phyloP scores from a whole-genome alignment of 2,888 invertebrate genomes.

The Orthosia gracilis region DNA sequence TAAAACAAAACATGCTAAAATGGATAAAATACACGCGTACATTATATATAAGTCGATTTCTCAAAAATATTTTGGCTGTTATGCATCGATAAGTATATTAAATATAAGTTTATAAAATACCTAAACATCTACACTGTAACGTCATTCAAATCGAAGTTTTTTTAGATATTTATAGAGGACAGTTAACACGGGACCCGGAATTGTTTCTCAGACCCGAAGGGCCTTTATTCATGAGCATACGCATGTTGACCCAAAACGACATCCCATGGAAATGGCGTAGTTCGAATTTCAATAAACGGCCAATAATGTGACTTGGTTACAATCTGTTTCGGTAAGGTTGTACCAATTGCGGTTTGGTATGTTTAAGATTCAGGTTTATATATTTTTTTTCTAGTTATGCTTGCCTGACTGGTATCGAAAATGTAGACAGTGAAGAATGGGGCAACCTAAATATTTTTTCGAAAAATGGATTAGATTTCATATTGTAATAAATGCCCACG shows the following conservation, averaged over 20 bases:
- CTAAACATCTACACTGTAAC: not conserved
- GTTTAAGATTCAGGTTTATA: not conserved
- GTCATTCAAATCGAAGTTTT: slow-evolving; percentile 14
- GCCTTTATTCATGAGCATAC: slow-evolving; percentile 73
- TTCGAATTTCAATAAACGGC: slow-evolving; percentile 67
- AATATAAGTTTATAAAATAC: no score
- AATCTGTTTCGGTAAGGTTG: slow-evolving; percentile 21
- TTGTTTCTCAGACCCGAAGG: slow-evolving; percentile 62
- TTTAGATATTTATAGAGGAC: slow-evolving; percentile 26
- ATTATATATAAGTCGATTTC: no score
- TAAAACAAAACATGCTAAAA: no score
- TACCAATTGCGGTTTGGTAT: not conserved
- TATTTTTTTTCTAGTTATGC: not conserved
- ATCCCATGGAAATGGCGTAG: slow-evolving; percentile 66
- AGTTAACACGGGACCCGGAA: slow-evolving; percentile 37
- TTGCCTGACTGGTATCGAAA: not conserved
- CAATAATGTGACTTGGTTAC: slow-evolving; percentile 43
- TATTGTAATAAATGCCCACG: no score
- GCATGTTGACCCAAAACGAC: slow-evolving; percentile 57
- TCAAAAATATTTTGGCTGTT: no score
- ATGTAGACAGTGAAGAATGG: not conserved
- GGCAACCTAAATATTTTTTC: not conserved
- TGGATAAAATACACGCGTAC: no score
- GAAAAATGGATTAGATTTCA: no score
- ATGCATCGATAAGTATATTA: no score